Conservation (phyloP, 2,888 invertebrate genomes). For the Pterostichus madidus region DNA sequence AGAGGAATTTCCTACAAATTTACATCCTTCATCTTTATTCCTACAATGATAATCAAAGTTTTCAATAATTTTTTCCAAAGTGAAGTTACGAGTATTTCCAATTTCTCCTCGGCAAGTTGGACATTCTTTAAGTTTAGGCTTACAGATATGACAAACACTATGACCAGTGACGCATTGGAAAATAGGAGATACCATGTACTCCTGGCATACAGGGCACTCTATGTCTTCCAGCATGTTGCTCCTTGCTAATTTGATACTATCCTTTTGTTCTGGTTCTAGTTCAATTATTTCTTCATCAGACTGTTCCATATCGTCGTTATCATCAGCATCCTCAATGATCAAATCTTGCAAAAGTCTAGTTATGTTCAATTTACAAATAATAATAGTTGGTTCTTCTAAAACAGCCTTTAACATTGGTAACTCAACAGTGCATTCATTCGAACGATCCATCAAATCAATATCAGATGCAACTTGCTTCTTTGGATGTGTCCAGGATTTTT, state of each 20-base stretch:
- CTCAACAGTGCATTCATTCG: slow-evolving; percentile 59
- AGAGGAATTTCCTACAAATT: slow-evolving; percentile 67
- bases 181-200: slow-evolving; percentile 74
- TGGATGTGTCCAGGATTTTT: slow-evolving; percentile 29
- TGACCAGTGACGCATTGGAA: slow-evolving; percentile 74
- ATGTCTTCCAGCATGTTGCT: slow-evolving; percentile 69
- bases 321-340: not conserved
- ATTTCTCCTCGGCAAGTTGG: slow-evolving; percentile 71
- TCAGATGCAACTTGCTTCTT: slow-evolving; percentile 67
- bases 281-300: slow-evolving; percentile 16
- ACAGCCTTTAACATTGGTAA: slow-evolving; percentile 63
- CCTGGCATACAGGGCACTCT: slow-evolving; percentile 74
- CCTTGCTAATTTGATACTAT: slow-evolving; percentile 19
- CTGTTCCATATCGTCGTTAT: slow-evolving; percentile 24
- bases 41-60: slow-evolving; percentile 73
- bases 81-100: slow-evolving; percentile 73
- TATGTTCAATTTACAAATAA: slow-evolving; percentile 68
- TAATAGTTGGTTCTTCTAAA: slow-evolving; percentile 66
- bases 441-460: slow-evolving; percentile 63
- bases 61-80: slow-evolving; percentile 72
- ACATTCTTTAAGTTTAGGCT: slow-evolving; percentile 70
- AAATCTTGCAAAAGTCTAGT: not conserved
- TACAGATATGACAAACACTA: slow-evolving; percentile 73
- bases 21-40: slow-evolving; percentile 71
- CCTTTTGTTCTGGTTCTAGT: not conserved